phyloP scores from a whole-genome alignment of 2,797 vertebrate genomes.

The Pangasius larnaudii region DNA sequence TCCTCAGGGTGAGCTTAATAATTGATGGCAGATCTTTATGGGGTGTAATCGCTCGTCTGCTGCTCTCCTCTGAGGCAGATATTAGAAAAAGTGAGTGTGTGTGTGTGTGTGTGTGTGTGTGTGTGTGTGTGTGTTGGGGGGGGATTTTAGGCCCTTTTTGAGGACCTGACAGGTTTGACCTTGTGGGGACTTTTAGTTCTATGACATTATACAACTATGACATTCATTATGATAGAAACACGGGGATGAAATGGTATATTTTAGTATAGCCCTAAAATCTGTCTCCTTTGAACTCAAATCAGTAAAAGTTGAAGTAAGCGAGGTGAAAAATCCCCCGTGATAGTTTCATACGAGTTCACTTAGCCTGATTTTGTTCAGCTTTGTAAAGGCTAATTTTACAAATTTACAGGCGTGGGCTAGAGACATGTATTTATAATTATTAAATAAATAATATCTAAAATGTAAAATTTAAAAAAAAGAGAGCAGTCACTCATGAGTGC shows the following conservation, averaged over 20 bases:
- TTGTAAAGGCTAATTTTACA: background rate
- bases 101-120: conserved; percentile 32
- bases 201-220: background rate
- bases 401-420: background rate
- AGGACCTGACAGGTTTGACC: background rate
- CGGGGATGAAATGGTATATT: background rate
- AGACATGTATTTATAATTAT: background rate
- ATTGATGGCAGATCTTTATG: conserved; percentile 43
- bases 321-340: background rate
- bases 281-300: background rate
- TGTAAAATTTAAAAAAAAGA: background rate
- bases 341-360: background rate
- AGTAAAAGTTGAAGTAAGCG: background rate
- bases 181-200: background rate
- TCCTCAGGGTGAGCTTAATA: conserved; percentile 40
- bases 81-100: conserved; percentile 51
- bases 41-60: conserved; percentile 36
- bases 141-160: background rate
- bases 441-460: background rate
- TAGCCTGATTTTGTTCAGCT: background rate
- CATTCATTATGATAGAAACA: background rate
- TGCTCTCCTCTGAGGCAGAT: conserved; percentile 12
- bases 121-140: conserved; percentile 26
- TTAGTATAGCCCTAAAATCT: background rate
- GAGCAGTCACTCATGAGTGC: background rate